phyloP scores from a whole-genome alignment of 2,113 vertebrate genomes.

The Saccopteryx bilineata region DNA sequence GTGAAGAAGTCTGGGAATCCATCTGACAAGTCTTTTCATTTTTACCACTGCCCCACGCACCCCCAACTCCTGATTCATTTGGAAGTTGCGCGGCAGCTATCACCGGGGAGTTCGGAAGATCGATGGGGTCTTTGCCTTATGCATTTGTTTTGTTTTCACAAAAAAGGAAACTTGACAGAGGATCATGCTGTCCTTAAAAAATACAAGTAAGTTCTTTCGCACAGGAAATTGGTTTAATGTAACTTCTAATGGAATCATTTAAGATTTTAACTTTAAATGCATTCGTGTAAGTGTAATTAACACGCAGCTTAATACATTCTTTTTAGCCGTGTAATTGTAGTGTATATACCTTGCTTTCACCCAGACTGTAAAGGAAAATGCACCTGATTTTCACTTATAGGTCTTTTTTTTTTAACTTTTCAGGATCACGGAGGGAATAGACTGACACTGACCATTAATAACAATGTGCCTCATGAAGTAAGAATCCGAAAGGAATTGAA shows the following conservation, averaged over 20 bases:
- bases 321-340: constrained; percentile 66
- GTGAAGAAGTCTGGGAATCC: constrained; percentile 81
- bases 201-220: constrained; percentile 89
- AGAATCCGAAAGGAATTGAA: constrained; percentile 84
- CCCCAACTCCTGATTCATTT: constrained; percentile 78
- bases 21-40: constrained; percentile 69
- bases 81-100: constrained; percentile 83
- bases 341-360: constrained; percentile 64
- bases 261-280: constrained; percentile 80
- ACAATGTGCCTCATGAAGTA: constrained; percentile 88
- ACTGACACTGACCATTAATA: constrained; percentile 81
- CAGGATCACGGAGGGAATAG: constrained; percentile 86
- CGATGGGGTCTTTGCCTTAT: constrained; percentile 82
- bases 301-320: constrained; percentile 75
- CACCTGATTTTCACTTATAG: constrained; percentile 84
- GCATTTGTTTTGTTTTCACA: constrained; percentile 82
- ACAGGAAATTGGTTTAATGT: constrained; percentile 84
- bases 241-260: constrained; percentile 81
- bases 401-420: constrained; percentile 74
- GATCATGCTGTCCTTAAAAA: constrained; percentile 85
- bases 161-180: constrained; percentile 88
- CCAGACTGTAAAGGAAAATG: constrained; percentile 57
- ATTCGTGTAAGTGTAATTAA: constrained; percentile 80
- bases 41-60: constrained; percentile 27
- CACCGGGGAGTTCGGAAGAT: constrained; percentile 82